These are phyloP conservation scores for Drosophila demipolita DNA, from an alignment of 2,888 invertebrate genomes.

Conservation along the genomic window DNA sequence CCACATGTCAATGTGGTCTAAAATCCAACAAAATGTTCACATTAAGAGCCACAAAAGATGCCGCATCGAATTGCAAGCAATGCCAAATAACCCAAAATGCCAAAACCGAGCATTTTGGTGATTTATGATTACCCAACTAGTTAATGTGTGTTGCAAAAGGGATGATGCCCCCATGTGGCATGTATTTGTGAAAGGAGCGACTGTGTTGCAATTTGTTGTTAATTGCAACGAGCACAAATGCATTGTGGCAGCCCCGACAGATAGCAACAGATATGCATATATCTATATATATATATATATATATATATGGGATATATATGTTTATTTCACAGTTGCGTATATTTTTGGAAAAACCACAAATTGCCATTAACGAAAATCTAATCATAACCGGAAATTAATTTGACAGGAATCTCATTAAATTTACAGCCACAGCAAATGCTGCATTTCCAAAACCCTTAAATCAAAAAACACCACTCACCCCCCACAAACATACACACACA, in stretches of 20 bases:
- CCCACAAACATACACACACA: not conserved
- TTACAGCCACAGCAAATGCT: conserved; percentile 74
- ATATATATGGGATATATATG: not conserved
- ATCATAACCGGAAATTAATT: conserved; percentile 86
- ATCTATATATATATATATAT: conserved; percentile 2
- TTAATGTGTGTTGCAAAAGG: conserved; percentile 48
- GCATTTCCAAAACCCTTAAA: conserved; percentile 5
- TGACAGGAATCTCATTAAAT: conserved; percentile 86
- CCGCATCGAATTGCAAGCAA: conserved; percentile 27
- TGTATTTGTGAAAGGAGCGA: not conserved
- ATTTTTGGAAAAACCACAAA: conserved; percentile 83
- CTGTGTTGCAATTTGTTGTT: conserved; percentile 41
- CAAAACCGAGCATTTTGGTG: conserved; percentile 18
- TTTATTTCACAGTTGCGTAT: not conserved
- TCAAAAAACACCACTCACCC: conserved; percentile 6
- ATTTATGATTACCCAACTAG: conserved; percentile 70
- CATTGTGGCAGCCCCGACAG: conserved; percentile 54
- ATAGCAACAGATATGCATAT: conserved; percentile 22
- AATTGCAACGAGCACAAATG: conserved; percentile 58
- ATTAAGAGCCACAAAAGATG: conserved; percentile 14
- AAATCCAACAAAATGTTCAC: conserved; percentile 1
- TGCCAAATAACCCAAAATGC: conserved; percentile 39
- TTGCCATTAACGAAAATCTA: conserved; percentile 85
- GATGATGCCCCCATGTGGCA: not conserved
- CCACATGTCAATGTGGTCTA: conserved; percentile 30